These are phyloP conservation scores for Heliangelus exortis DNA, from an alignment of 2,797 vertebrate species.

Conservation along the genomic window DNA sequence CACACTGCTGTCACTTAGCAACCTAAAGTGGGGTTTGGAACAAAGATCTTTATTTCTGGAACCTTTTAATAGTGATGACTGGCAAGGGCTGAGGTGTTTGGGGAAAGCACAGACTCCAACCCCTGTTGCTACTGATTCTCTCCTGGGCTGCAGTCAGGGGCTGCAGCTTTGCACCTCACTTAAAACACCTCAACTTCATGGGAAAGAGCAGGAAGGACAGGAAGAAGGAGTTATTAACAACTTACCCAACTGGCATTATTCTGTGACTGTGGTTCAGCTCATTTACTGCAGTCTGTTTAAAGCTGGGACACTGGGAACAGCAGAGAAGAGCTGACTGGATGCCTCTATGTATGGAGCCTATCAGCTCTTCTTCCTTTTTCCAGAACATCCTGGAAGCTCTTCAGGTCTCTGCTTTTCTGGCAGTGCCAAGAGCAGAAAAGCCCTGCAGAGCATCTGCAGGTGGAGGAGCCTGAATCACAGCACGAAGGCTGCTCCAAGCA, in stretches of 20 bases:
- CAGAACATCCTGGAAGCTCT: rapidly evolving
- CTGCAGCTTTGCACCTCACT: background rate
- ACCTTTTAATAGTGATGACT: rapidly evolving
- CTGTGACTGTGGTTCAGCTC: background rate
- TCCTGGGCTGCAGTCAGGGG: rapidly evolving
- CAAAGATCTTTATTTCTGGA: conserved; percentile 28
- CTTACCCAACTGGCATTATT: rapidly evolving
- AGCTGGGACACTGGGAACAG: background rate
- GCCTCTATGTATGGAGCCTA: rapidly evolving
- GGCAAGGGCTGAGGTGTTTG: background rate
- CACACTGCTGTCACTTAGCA: conserved; percentile 25
- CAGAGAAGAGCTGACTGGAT: background rate
- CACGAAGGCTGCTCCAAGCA: rapidly evolving
- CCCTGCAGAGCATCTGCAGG: rapidly evolving
- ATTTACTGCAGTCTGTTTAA: rapidly evolving
- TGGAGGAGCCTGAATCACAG: background rate
- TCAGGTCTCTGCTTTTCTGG: background rate
- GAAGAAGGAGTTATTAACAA: rapidly evolving
- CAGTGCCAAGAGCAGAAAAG: background rate
- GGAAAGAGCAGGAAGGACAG: background rate
- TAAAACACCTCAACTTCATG: background rate
- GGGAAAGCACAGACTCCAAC: background rate
- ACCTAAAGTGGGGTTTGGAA: background rate
- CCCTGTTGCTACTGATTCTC: background rate
- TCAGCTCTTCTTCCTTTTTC: background rate